These are phyloP conservation scores for Celastrina argiolus DNA, from an alignment of 2,888 invertebrate species.

Conservation along the genomic window DNA sequence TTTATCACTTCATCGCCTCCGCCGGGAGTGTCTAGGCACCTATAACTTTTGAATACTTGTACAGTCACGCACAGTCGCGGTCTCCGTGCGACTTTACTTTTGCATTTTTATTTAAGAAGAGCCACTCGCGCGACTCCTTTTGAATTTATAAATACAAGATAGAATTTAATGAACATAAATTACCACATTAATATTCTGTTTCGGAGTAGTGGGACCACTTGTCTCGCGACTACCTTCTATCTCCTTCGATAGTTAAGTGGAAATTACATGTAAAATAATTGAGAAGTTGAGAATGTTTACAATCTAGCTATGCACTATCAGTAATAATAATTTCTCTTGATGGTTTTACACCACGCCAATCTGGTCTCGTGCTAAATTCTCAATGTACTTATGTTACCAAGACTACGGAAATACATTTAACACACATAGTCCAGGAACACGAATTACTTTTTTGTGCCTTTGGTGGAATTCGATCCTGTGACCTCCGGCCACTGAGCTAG, in stretches of 20 bases:
- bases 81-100: conserved; percentile 36
- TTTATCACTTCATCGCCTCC: conserved; percentile 74
- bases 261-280: neutral
- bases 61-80: conserved; percentile 65
- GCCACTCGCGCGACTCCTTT: conserved; percentile 18
- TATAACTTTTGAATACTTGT: conserved; percentile 59
- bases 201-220: neutral
- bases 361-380: too few species aligned
- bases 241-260: neutral
- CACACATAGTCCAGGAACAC: too few species aligned
- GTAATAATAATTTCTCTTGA: too few species aligned
- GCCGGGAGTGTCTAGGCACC: conserved; percentile 62
- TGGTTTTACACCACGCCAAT: too few species aligned
- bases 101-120: conserved; percentile 30
- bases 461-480: too few species aligned
- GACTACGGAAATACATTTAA: too few species aligned
- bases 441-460: too few species aligned
- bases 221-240: neutral
- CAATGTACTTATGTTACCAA: too few species aligned
- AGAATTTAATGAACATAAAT: conserved; percentile 18
- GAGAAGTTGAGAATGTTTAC: neutral
- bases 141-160: conserved; percentile 12
- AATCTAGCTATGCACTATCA: neutral
- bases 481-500: too few species aligned
- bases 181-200: conserved; percentile 14